Base-by-base conservation (phyloP, 1,140 invertebrate species). In the Procambarus virginalis region DNA sequence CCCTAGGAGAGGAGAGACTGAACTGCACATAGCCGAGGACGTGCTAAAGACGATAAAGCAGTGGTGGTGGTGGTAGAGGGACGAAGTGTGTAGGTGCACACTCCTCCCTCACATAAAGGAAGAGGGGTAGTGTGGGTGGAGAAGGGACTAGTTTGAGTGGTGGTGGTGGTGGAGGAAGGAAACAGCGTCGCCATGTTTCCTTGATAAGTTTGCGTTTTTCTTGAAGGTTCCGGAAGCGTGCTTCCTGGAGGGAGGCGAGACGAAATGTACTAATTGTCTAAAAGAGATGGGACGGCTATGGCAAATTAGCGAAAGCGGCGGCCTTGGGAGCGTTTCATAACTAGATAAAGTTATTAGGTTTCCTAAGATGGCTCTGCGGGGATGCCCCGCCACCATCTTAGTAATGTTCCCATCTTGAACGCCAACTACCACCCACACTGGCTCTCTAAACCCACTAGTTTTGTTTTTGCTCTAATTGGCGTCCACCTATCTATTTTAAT, bases 121-220 rank as follows among this genome's bases (percentile, higher is more conserved):
- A 22, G 34, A 45, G 0, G 75, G 17, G 75, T 49, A 20, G 78
- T 17, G 51, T 9, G 17, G n/a, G 34, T 49, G 45, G 49, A 20
- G 79, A 58, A 64, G 58, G 58, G 45, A 45, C 34, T 14, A 9
- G 20, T 22, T 49, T 20, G 22, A 64, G 9, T 20, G 17, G 12
- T 22, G 8, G 12, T 22, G 8, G 2, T 9, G 51, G 49, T 34
- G 49, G 58, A n/a, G 58, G 76, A 78, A 51, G 76, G 49, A 78
- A 51, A 10, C 4, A 78, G 76, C 46, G 22, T 49, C 68, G n/a
- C n/a, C 6, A 73, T 73, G 68, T 73, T 73, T 73, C 68, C 68
- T 73, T n/a, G n/a, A 34, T 73, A 73, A 73, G n/a, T 73, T 73
- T 3, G 68, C n/a, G 68, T 73, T 73, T 73, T 73, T 73, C 68